These are phyloP conservation scores for Platynereis dumerilii DNA, from an alignment of 2,888 invertebrate genomes.

Conservation along the genomic window DNA sequence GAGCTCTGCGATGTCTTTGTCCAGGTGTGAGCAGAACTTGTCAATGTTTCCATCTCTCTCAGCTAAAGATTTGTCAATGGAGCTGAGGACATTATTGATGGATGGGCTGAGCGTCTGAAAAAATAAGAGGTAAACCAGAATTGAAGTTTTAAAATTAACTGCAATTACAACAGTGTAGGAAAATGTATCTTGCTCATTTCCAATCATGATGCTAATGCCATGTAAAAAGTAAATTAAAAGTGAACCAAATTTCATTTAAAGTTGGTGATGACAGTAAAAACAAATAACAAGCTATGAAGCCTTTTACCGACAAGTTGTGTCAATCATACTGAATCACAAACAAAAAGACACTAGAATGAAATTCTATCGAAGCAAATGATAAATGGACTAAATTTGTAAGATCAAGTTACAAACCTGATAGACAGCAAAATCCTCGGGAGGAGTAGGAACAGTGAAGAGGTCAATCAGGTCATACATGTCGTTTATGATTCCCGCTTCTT, in stretches of 20 bases:
- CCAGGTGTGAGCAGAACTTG: conserved; percentile 76
- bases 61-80: conserved; percentile 75
- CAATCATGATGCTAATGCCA: background rate
- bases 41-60: conserved; percentile 75
- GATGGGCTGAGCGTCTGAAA: conserved; percentile 59
- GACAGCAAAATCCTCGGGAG: conserved; percentile 72
- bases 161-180: background rate
- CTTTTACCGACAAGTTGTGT: too few relatives aligned
- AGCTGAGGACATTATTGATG: conserved; percentile 69
- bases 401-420: conserved; percentile 56
- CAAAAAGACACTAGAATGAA: too few relatives aligned
- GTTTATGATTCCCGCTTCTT: conserved; percentile 78
- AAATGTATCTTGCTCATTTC: background rate
- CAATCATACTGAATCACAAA: too few relatives aligned
- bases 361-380: background rate
- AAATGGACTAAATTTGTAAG: background rate
- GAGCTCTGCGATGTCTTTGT: conserved; percentile 78
- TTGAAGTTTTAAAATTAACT: background rate
- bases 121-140: background rate
- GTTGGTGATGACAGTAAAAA: too few relatives aligned
- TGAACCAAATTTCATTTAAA: too few relatives aligned
- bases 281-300: too few relatives aligned
- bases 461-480: conserved; percentile 85
- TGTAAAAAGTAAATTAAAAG: too few relatives aligned
- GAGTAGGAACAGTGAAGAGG: conserved; percentile 76